These are phyloP conservation scores for Coccyzus lansbergi DNA, from an alignment of 2,797 vertebrate species.

Conservation along the genomic window DNA sequence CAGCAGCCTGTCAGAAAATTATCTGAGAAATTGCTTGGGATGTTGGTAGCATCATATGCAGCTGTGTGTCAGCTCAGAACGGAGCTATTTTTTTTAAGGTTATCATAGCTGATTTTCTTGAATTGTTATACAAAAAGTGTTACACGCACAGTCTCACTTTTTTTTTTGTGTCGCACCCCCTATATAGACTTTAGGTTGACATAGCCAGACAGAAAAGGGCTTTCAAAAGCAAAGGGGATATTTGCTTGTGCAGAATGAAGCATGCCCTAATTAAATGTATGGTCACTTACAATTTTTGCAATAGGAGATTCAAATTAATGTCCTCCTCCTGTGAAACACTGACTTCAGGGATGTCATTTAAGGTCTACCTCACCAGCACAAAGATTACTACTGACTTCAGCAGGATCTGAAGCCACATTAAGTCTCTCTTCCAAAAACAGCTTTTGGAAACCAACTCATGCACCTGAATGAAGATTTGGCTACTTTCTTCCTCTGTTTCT, in stretches of 20 bases:
- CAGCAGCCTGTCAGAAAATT: too few species aligned
- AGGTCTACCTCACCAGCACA: background rate
- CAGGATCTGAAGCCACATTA: background rate
- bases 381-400: background rate
- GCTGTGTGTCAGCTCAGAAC: too few species aligned
- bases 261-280: background rate
- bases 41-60: too few species aligned
- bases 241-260: background rate
- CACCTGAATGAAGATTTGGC: background rate
- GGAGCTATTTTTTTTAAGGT: too few species aligned
- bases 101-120: too few species aligned
- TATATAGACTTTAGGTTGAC: background rate
- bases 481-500: background rate
- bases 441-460: background rate
- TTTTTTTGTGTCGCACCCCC: too few species aligned
- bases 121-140: too few species aligned
- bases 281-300: background rate
- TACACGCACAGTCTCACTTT: too few species aligned
- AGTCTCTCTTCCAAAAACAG: background rate
- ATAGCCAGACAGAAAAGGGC: background rate
- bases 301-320: accelerated
- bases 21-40: too few species aligned
- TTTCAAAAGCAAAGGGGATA: background rate
- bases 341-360: background rate
- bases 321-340: background rate